Evolutionary conservation across 2,113 vertebrate genomes (phyloP), one percentile per base, ranked within the genome.

Genomic region (Rissa tridactyla): DNA sequence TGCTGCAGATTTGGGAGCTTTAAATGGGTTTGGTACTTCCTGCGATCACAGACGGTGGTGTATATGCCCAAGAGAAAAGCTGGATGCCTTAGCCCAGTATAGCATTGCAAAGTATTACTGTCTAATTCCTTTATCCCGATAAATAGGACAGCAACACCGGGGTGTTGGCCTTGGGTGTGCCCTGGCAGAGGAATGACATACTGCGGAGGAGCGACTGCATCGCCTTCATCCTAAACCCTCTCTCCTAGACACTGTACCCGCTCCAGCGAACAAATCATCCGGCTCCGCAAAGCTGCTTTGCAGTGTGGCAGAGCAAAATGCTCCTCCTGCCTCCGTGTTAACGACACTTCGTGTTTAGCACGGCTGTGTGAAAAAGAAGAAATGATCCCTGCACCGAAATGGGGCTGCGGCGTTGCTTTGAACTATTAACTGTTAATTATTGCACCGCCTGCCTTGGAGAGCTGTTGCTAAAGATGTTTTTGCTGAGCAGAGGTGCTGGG

Each of bases 391-490:
- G 44, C 60, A 8, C 80, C 5, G 4, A 11, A n/a, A 32, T 25
- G 8, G 3, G 65, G 69, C 61, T 8, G 69, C 9, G 1, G 6
- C 6, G 21, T 49, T 19, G 76, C 38, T 40, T 23, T 11, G 36
- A 5, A 11, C 34, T 36, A 1, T 7, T 44, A 5, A 14, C 51
- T 60, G 72, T 15, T 8, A 5, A 2, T 36, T 30, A 2, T 22
- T 8, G 5, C 18, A 0, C 57, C 32, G 34, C 29, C 18, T 3
- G 2, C 16, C 9, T 3, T 1, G 47, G 80, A 27, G 71, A 34
- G 66, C 32, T 9, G 18, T 0, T 20, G 44, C 36, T n/a, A 0
- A 3, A 21, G 58, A 1, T 17, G 20, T 1, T 22, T 21, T 12
- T 18, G 42, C 9, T 10, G 71, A 20, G 10, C 22, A 6, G 51